Evolutionary conservation across 2,797 vertebrate species (phyloP).

Genomic region (Crocodylus rhombifer): DNA sequence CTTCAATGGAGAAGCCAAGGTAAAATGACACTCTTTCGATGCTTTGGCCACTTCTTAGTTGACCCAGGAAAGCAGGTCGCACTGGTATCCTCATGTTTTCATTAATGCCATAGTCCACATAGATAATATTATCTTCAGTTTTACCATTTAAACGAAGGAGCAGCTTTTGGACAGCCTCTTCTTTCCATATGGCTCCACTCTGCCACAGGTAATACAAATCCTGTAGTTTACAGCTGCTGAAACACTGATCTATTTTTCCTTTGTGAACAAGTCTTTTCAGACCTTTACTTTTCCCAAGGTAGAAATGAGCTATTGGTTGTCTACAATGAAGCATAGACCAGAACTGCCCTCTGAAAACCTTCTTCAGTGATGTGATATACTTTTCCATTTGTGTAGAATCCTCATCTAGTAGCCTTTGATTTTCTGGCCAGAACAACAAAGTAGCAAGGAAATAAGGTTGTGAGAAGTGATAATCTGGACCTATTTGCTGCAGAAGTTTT

Average conservation of each 20-base stretch:
- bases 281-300: conserved; percentile 71
- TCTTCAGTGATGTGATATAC: conserved; percentile 68
- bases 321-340: conserved; percentile 64
- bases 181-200: conserved; percentile 82
- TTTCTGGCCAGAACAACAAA: conserved; percentile 84
- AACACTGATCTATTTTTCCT: conserved; percentile 79
- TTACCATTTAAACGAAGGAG: conserved; percentile 79
- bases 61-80: conserved; percentile 66
- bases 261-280: conserved; percentile 81
- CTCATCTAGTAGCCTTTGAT: conserved; percentile 59
- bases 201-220: conserved; percentile 76
- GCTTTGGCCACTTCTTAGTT: conserved; percentile 79
- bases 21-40: conserved; percentile 85
- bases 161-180: conserved; percentile 62
- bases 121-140: conserved; percentile 74
- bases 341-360: conserved; percentile 63
- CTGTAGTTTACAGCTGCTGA: conserved; percentile 23
- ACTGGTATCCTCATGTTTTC: conserved; percentile 77
- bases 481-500: conserved; percentile 69
- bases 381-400: conserved; percentile 76
- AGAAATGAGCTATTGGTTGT: conserved; percentile 80
- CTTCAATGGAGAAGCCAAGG: conserved; percentile 84
- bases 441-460: conserved; percentile 84
- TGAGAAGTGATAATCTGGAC: conserved; percentile 21
- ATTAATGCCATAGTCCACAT: conserved; percentile 73